phyloP scores from a whole-genome alignment of 2,113 vertebrate species.

The Heterochromis multidens region DNA sequence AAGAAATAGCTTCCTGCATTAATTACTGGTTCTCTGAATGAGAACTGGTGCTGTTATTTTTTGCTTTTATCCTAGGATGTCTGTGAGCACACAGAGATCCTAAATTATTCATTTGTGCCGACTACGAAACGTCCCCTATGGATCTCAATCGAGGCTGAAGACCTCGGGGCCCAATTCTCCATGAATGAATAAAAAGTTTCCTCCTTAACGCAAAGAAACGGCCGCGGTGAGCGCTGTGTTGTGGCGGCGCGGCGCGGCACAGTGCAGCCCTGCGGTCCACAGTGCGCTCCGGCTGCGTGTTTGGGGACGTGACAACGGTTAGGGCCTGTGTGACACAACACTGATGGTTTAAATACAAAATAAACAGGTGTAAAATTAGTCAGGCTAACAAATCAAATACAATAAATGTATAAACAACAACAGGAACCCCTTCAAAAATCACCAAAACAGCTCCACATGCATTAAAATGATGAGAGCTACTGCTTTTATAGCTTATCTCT shows the following conservation, averaged over 20 bases:
- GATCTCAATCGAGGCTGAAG: not conserved
- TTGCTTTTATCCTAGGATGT: not conserved
- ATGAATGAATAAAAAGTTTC: conserved; percentile 36
- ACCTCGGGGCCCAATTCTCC: not conserved
- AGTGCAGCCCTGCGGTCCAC: not conserved
- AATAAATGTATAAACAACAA: not conserved
- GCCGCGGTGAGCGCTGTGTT: not conserved
- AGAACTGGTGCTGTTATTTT: conserved; percentile 4
- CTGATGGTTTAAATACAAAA: not conserved
- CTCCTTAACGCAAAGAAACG: not conserved
- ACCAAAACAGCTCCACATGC: not conserved
- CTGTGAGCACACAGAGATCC: not conserved
- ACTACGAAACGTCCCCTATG: conserved; percentile 15
- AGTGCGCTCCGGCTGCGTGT: conserved; percentile 8
- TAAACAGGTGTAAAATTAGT: rapidly evolving
- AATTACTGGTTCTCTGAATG: not conserved
- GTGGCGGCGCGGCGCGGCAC: not conserved
- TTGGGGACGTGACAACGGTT: conserved; percentile 3
- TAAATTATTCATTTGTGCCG: conserved; percentile 12
- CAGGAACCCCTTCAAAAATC: not conserved
- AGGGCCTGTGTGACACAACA: not conserved
- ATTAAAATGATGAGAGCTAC: not conserved
- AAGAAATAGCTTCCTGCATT: not conserved
- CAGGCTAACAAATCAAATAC: rapidly evolving
- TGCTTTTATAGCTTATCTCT: not conserved